A percentile compares a stretch with the other conserved stretches of the same genome.
These are phyloP conservation scores for Montipora sp. DNA, from an alignment of 64 coral and sea anemone species.

Conservation along the genomic window DNA sequence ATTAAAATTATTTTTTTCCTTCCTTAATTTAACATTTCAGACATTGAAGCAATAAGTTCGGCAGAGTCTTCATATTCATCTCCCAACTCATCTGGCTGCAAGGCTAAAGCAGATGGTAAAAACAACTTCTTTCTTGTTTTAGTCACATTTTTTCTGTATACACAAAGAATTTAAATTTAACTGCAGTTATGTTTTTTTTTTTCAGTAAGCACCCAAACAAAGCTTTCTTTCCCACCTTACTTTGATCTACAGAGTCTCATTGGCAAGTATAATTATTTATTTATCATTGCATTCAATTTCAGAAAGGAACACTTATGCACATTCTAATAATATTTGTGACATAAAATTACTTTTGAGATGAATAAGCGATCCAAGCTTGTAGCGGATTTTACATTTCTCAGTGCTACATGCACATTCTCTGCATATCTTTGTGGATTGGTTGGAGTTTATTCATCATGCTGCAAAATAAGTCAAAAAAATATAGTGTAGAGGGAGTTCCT, in stretches of 20 bases:
- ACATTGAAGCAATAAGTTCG: conserved; percentile 75
- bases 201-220: conserved; percentile 43
- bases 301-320: not conserved
- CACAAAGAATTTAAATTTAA: not conserved
- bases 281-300: not conserved
- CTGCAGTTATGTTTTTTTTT: not conserved
- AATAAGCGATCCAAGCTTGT: too few species aligned
- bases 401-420: too few species aligned
- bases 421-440: too few species aligned
- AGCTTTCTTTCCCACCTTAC: conserved; percentile 42
- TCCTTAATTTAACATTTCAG: conserved; percentile 4
- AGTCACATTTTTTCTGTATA: too few species aligned
- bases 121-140: not conserved
- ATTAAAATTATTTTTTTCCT: too few species aligned
- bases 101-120: conserved; percentile 69
- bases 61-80: conserved; percentile 79
- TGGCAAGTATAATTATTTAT: not conserved
- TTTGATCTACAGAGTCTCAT: conserved; percentile 39
- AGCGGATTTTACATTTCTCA: too few species aligned
- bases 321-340: not conserved
- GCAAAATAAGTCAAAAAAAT: too few species aligned
- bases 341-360: too few species aligned
- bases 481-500: too few species aligned
- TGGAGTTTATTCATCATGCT: too few species aligned
- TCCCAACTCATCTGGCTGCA: conserved; percentile 39